Base-by-base conservation (phyloP, 2,797 vertebrate species). In the Lateolabrax maculatus region DNA sequence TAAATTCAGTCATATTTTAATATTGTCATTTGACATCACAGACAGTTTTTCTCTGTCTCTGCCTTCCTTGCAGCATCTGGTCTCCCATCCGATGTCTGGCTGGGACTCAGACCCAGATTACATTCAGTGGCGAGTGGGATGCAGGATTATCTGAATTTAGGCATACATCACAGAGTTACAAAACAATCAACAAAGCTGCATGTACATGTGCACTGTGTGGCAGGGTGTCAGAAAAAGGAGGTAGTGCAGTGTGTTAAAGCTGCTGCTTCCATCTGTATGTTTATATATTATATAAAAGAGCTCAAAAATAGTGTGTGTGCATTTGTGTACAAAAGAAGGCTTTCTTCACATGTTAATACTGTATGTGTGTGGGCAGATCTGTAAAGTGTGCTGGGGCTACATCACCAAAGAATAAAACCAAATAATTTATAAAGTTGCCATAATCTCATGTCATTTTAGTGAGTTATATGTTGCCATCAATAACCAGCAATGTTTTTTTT, bases 131-230 rank as follows among this genome's bases (percentile, higher is more conserved):
- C 39, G 23, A 84, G 80, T 71, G 83, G 77, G 83, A 82, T 66
- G 55, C 63, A 52, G 89, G 90, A 91, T 92, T 90, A 90, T 80
- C 46, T 68, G 83, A 90, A 83, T 90, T 80, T 84, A 72, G 83
- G 65, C 71, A 87, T 85, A 84, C 70, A 81, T 88, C 66, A 70
- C 71, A 66, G 66, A 72, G 60, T 74, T 37, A 44, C 44, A 52
- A 57, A 83, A 85, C 71, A 80, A 80, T 79, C 51, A 81, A 71
- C 79, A 72, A 72, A 75, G 74, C 74, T 51, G 12, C 57, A 39
- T 87, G 62, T 85, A 77, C 52, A 37, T 77, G 75, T 78, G 68
- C 62, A 73, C 60, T 66, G 29, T n/a, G 15, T 58, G 18, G 16
- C 27, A 29, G 11, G 18, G 25, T 48, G 52, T 69, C 44, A 71